Percentiles rank a stretch among this genome's conserved stretches.
Evolutionary conservation across 2,888 invertebrate genomes (phyloP).

Genomic region (Dasypogon diadema): DNA sequence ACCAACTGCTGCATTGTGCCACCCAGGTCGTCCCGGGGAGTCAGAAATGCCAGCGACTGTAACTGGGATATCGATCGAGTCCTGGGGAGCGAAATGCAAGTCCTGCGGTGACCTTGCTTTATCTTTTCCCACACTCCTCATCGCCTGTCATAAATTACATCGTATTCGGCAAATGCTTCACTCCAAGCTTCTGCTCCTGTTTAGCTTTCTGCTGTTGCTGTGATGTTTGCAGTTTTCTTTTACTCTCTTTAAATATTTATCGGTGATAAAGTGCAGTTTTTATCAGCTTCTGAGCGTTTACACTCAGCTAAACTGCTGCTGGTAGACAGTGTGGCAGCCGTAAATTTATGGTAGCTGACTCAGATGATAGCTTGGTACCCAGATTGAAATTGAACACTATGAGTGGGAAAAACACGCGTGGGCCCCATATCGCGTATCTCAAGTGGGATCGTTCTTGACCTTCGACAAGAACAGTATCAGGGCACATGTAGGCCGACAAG

Average conservation of each 20-base stretch:
- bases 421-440: conserved; percentile 1
- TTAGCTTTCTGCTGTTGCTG: conserved; percentile 25
- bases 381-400: background rate
- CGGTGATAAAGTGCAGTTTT: conserved; percentile 43
- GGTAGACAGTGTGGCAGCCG: conserved; percentile 42
- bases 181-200: background rate
- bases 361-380: conserved; percentile 25
- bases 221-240: conserved; percentile 18
- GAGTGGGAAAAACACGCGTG: conserved; percentile 5
- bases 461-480: conserved; percentile 7
- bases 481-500: background rate
- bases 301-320: background rate
- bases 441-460: conserved; percentile 5
- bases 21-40: conserved; percentile 9
- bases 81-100: conserved; percentile 15
- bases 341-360: conserved; percentile 15
- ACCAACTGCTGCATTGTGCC: conserved; percentile 28
- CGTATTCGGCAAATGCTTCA: conserved; percentile 11
- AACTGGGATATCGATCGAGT: conserved; percentile 24
- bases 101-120: conserved; percentile 30
- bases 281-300: conserved; percentile 42
- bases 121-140: conserved; percentile 7
- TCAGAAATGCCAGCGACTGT: background rate
- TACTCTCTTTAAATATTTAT: conserved; percentile 44
- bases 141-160: conserved; percentile 2